phyloP scores from a whole-genome alignment of 2,113 vertebrate species.

The Boulengerochromis microlepis region DNA sequence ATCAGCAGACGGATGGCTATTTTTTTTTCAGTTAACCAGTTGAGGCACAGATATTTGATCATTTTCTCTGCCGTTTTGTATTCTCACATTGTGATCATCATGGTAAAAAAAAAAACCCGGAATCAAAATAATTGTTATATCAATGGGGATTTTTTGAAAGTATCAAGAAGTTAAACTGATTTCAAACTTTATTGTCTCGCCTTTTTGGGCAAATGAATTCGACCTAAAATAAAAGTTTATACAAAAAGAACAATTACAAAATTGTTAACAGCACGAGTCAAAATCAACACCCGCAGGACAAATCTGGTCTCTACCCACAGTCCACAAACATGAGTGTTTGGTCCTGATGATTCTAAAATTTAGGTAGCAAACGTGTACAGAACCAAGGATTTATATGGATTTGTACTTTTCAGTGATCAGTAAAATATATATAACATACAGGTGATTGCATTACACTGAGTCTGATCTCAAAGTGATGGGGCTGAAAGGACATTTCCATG shows the following conservation, averaged over 20 bases:
- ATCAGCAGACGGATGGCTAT: fast-evolving
- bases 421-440: not conserved
- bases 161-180: not conserved
- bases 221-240: not conserved
- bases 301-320: not conserved
- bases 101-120: not conserved
- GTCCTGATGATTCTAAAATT: fast-evolving
- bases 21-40: not conserved
- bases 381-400: not conserved
- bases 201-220: not conserved
- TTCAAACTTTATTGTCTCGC: not conserved
- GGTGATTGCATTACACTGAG: not conserved
- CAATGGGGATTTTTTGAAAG: not conserved
- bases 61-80: not conserved
- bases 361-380: not conserved
- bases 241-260: not conserved
- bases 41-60: not conserved
- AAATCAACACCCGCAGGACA: not conserved
- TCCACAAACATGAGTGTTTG: not conserved
- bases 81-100: not conserved
- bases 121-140: not conserved
- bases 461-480: not conserved
- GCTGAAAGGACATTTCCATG: not conserved
- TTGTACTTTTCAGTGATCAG: not conserved
- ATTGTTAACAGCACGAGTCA: not conserved